These are phyloP conservation scores for Trichechus manatus DNA, from an alignment of 2,113 vertebrate genomes.

Conservation along the genomic window DNA sequence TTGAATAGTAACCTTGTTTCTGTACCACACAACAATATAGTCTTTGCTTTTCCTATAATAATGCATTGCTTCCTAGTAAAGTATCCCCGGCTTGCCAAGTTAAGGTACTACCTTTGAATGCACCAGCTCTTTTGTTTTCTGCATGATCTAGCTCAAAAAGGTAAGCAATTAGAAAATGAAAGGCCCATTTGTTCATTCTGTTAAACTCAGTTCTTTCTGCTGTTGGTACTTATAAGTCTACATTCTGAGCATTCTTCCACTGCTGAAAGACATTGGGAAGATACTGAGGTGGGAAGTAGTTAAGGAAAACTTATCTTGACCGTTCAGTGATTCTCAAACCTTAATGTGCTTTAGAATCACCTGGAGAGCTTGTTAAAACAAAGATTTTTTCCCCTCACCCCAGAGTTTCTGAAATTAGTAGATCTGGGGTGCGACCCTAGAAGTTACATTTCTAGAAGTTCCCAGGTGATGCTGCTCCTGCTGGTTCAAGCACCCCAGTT, in stretches of 20 bases:
- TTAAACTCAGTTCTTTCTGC: not conserved
- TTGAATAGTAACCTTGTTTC: not conserved
- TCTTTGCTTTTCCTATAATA: not conserved
- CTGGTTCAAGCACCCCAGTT: not conserved
- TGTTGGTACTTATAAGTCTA: not conserved
- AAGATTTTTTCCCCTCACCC: not conserved
- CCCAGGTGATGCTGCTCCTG: not conserved
- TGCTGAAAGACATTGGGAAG: not conserved
- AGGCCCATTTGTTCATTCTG: not conserved
- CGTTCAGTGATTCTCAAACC: not conserved
- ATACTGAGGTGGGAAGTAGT: not conserved
- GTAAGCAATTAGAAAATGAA: not conserved
- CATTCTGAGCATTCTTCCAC: not conserved
- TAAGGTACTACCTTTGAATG: not conserved
- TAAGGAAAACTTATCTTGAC: not conserved
- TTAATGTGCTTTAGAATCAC: not conserved
- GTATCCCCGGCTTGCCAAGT: not conserved
- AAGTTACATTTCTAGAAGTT: not conserved
- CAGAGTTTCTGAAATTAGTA: not conserved
- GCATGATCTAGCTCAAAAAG: not conserved
- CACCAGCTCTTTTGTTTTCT: not conserved
- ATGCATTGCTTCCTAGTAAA: not conserved
- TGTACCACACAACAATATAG: not conserved
- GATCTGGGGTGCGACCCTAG: not conserved
- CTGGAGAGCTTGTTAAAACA: not conserved